Conservation (phyloP, 2,888 invertebrate species). For the Drosophila prolongata region DNA sequence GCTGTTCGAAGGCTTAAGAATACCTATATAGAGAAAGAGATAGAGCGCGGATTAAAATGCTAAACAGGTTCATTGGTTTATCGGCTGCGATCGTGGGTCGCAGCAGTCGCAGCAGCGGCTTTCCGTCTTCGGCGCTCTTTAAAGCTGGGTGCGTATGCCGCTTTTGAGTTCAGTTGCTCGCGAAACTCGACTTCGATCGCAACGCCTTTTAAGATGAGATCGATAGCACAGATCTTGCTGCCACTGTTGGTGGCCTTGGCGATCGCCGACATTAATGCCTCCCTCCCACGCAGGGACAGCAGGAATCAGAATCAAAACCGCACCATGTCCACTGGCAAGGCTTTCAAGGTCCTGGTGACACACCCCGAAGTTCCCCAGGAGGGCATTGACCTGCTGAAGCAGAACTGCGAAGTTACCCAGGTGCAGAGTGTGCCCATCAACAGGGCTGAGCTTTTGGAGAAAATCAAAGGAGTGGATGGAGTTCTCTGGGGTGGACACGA, state of each 20-base stretch:
- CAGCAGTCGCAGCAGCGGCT: slow-evolving; percentile 13
- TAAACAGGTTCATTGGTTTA: slow-evolving; percentile 66
- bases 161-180: slow-evolving; percentile 45
- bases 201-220: slow-evolving; percentile 24
- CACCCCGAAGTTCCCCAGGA: slow-evolving; percentile 88
- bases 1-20: slow-evolving; percentile 11
- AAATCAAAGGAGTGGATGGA: slow-evolving; percentile 81
- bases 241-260: slow-evolving; percentile 30
- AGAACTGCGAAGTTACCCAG: slow-evolving; percentile 81
- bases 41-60: slow-evolving; percentile 47
- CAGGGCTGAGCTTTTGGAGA: slow-evolving; percentile 80
- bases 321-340: slow-evolving; percentile 63
- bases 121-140: slow-evolving; percentile 25
- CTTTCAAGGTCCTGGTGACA: slow-evolving; percentile 88
- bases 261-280: slow-evolving; percentile 46
- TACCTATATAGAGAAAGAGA: not conserved
- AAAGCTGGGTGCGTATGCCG: slow-evolving; percentile 56
- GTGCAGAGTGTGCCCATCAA: slow-evolving; percentile 75
- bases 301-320: slow-evolving; percentile 38
- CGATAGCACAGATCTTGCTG: slow-evolving; percentile 14
- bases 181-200: slow-evolving; percentile 33
- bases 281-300: slow-evolving; percentile 47
- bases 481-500: slow-evolving; percentile 81
- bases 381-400: slow-evolving; percentile 88
- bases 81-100: slow-evolving; percentile 42